Evolutionary conservation across 1,140 invertebrate species (phyloP).

Genomic region (Drosophila nebulosa): DNA sequence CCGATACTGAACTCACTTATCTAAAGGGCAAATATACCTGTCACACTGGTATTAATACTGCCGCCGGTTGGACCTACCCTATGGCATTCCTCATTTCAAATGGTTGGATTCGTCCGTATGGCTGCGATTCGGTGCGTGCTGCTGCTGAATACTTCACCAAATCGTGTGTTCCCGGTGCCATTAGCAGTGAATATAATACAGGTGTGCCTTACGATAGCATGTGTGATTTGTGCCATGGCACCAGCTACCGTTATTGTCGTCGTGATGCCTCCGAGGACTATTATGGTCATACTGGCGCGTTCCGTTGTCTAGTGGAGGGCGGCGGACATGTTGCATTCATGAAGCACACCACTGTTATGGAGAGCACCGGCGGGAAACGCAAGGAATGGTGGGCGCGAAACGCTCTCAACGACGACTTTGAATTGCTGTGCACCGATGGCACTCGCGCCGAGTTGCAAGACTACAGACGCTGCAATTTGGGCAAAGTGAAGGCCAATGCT

Average conservation of each 20-base stretch:
- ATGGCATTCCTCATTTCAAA: slow-evolving; percentile 96
- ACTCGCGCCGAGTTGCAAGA: slow-evolving; percentile 89
- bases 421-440: slow-evolving; percentile 96
- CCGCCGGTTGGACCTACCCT: slow-evolving; percentile 97
- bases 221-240: slow-evolving; percentile 96
- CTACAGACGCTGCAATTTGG: slow-evolving; percentile 94
- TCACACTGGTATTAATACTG: slow-evolving; percentile 94
- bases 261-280: slow-evolving; percentile 94
- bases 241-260: slow-evolving; percentile 90
- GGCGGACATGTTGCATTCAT: slow-evolving; percentile 97
- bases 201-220: slow-evolving; percentile 93
- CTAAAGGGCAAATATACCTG: slow-evolving; percentile 94
- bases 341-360: slow-evolving; percentile 94
- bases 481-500: slow-evolving; percentile 94
- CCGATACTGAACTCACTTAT: slow-evolving; percentile 92
- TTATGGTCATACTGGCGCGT: slow-evolving; percentile 93
- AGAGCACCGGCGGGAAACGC: slow-evolving; percentile 95
- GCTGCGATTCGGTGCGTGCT: slow-evolving; percentile 93
- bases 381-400: slow-evolving; percentile 96
- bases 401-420: slow-evolving; percentile 94
- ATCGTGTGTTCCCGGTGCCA: slow-evolving; percentile 93
- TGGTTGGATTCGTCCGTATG: slow-evolving; percentile 94
- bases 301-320: slow-evolving; percentile 96
- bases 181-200: slow-evolving; percentile 91
- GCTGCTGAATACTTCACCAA: slow-evolving; percentile 96